Conservation (phyloP, 2,888 invertebrate species). For the Apotomis betuletana region DNA sequence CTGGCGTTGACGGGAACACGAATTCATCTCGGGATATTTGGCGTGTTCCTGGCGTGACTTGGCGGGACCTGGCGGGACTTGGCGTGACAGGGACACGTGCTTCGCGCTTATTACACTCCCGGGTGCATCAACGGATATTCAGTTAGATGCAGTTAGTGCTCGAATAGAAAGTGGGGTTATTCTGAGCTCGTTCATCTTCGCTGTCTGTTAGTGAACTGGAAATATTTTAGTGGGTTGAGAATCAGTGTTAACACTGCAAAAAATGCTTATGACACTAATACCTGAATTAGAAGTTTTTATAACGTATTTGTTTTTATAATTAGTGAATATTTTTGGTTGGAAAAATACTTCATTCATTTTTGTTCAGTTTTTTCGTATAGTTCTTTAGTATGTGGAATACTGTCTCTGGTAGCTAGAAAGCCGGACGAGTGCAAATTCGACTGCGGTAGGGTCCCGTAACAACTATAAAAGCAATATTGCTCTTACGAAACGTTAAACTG, state of each 20-base stretch:
- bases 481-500: too few species aligned
- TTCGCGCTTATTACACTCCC: neutral
- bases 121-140: neutral
- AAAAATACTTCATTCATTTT: too few species aligned
- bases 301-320: neutral
- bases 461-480: too few species aligned
- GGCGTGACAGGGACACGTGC: conserved; percentile 20
- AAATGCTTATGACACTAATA: neutral
- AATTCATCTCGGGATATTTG: conserved; percentile 20
- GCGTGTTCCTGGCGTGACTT: neutral
- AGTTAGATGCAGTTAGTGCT: neutral
- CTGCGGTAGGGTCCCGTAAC: too few species aligned
- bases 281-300: too few species aligned
- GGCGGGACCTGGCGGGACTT: neutral
- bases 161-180: conserved; percentile 21
- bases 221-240: conserved; percentile 20
- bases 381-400: too few species aligned
- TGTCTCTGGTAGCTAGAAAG: too few species aligned
- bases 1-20: conserved; percentile 1
- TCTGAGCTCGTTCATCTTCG: conserved; percentile 21
- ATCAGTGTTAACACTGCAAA: conserved; percentile 10
- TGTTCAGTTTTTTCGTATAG: too few species aligned
- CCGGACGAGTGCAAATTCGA: too few species aligned
- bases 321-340: neutral
- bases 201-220: neutral